Percentiles rank a stretch among this genome's conserved stretches.
Evolutionary conservation across 2,888 invertebrate genomes (phyloP).

Genomic region (Hydroisotoma schaefferi): DNA sequence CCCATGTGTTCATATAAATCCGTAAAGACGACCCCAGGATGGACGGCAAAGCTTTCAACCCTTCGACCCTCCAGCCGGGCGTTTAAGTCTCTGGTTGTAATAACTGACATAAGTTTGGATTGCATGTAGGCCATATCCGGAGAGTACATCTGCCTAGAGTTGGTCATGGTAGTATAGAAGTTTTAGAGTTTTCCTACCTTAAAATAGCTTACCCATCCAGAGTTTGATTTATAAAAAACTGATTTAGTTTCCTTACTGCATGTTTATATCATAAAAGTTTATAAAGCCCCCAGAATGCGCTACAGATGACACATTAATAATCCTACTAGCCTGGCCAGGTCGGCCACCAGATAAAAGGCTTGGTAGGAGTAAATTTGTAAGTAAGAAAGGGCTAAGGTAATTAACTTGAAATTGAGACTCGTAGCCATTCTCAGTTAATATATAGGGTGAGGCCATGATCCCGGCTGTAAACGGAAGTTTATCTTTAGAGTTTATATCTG

Average conservation of each 20-base stretch:
- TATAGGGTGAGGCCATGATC: constrained; percentile 79
- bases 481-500: no score
- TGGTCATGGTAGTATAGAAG: no score
- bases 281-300: constrained; percentile 71
- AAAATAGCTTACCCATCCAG: no score
- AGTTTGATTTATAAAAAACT: neutral
- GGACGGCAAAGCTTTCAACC: constrained; percentile 69
- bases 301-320: constrained; percentile 83
- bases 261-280: constrained; percentile 71
- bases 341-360: constrained; percentile 64
- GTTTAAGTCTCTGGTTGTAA: constrained; percentile 63
- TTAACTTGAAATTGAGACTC: constrained; percentile 86
- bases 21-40: constrained; percentile 84
- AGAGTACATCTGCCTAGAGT: constrained; percentile 38
- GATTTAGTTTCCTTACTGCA: constrained; percentile 55
- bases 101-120: constrained; percentile 74
- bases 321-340: constrained; percentile 59
- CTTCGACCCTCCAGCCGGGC: constrained; percentile 57
- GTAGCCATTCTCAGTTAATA: constrained; percentile 72
- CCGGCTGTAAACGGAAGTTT: constrained; percentile 80
- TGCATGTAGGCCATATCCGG: constrained; percentile 66
- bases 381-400: constrained; percentile 78
- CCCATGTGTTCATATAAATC: constrained; percentile 71
- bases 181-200: no score
- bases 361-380: constrained; percentile 76